Evolutionary conservation across 2,113 vertebrate genomes (phyloP), one percentile per base, ranked within the genome.

Genomic region (Gymnocephalus cernua): DNA sequence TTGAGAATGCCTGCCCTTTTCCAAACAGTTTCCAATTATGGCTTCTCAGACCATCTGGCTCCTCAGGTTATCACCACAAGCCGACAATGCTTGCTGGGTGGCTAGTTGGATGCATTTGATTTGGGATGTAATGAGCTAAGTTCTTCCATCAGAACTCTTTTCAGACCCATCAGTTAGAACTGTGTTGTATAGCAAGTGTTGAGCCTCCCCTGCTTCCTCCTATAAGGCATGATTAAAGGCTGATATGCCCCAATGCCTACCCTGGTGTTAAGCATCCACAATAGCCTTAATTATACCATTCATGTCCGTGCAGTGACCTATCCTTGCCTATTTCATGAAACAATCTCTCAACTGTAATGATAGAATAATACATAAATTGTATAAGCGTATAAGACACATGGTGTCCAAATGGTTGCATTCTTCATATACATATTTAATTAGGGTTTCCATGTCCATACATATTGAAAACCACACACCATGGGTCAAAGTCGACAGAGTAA

Each of bases 391-490:
- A 45, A 21, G n/a, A n/a, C n/a, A 27, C 12, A 56, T 21, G 27
- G 19, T 77, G 35, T 56, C 54, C 19, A 19, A 67, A 29, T 77
- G 10, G 32, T 25, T 83, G 57, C 27, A 67, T 51, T n/a, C 25
- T 14, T 11, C 18, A n/a, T 32, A 32, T 4, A 50, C 25, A 50
- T 8, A 32, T 35, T 45, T 38, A 58, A 50, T 69, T 57, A 58
- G 41, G 41, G n/a, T 27, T 62, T 57, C 0, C 32, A 15, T 29
- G 23, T 16, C 14, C 32, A 63, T 19, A 56, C 11, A 45, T 47
- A 57, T 56, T 27, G 21, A 74, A 16, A 67, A 65, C 3, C n/a
- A 32, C 7, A 18, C 14, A 57, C 6, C 9, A 18, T 9, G 9
- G 29, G 45, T 74, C 6, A 57, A 8, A 35, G 35, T 1, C n/a